Conservation (phyloP, 2,797 vertebrate genomes). For the Hafferia zeledoni region DNA sequence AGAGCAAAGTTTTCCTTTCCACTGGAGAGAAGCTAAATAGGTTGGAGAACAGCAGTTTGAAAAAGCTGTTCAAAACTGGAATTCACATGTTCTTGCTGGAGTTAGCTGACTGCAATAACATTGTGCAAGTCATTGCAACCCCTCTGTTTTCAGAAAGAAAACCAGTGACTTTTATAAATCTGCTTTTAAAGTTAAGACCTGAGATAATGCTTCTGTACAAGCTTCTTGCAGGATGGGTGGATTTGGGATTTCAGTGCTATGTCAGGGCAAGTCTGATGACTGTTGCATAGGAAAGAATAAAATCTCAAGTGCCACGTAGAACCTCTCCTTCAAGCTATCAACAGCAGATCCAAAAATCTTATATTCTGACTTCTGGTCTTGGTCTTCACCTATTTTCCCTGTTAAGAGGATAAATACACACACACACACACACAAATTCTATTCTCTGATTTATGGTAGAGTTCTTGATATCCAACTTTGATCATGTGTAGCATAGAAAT, state of each 20-base stretch:
- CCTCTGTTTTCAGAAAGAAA: not conserved
- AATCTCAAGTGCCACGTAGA: not conserved
- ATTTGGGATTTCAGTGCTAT: not conserved
- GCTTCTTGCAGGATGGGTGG: not conserved
- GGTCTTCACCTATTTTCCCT: not conserved
- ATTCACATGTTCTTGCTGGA: not conserved
- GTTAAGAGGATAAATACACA: not conserved
- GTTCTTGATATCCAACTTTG: not conserved
- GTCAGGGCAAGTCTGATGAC: not conserved
- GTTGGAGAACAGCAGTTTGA: not conserved
- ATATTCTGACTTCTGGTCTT: not conserved
- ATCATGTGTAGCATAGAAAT: not conserved
- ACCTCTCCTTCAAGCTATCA: not conserved
- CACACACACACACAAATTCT: not conserved
- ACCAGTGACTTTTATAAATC: not conserved
- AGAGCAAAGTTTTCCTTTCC: not conserved
- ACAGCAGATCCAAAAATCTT: not conserved
- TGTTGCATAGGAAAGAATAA: not conserved
- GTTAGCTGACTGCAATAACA: not conserved
- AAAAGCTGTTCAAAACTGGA: not conserved
- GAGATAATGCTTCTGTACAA: not conserved
- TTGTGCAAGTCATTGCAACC: not conserved
- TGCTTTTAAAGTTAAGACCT: not conserved
- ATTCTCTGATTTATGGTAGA: not conserved
- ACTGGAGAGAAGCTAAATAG: not conserved